These are phyloP conservation scores for Troides aeacus DNA, from an alignment of 2,888 invertebrate species.

Conservation along the genomic window DNA sequence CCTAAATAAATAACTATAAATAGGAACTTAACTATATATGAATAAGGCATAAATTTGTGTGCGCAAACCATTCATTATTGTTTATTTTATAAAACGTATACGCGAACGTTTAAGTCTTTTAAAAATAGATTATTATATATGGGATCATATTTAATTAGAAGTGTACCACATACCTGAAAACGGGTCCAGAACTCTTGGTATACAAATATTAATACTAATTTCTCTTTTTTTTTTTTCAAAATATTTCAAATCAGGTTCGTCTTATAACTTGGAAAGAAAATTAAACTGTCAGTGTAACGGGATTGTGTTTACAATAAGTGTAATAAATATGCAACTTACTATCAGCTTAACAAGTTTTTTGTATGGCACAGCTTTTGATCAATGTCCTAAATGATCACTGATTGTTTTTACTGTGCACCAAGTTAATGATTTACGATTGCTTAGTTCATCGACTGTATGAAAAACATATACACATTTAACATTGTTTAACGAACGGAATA, in stretches of 20 bases:
- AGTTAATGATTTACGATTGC: slow-evolving; percentile 23
- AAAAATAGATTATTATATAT: slow-evolving; percentile 17
- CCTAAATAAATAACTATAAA: slow-evolving; percentile 32
- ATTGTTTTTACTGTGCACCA: slow-evolving; percentile 34
- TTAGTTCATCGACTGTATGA: slow-evolving; percentile 28
- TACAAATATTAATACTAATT: neutral
- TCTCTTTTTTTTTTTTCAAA: neutral
- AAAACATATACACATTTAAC: slow-evolving; percentile 28
- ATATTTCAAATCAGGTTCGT: neutral
- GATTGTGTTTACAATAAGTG: neutral
- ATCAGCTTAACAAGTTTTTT: slow-evolving; percentile 8
- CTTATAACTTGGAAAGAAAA: neutral
- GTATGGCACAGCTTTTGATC: slow-evolving; percentile 1
- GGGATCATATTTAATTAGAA: neutral
- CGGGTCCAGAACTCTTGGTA: neutral
- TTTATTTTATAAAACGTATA: slow-evolving; percentile 28
- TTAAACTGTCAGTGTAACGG: slow-evolving; percentile 3
- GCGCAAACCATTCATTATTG: neutral
- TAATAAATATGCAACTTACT: slow-evolving; percentile 7
- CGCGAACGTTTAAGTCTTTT: slow-evolving; percentile 25
- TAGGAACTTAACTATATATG: slow-evolving; percentile 13
- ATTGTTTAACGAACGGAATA: slow-evolving; percentile 31
- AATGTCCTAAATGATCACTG: slow-evolving; percentile 31
- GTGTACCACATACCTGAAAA: slow-evolving; percentile 1
- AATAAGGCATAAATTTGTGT: slow-evolving; percentile 40